Percentiles rank a stretch among this genome's conserved stretches.
Conservation (phyloP, 2,888 invertebrate species). For the Aleiodes testaceus region DNA sequence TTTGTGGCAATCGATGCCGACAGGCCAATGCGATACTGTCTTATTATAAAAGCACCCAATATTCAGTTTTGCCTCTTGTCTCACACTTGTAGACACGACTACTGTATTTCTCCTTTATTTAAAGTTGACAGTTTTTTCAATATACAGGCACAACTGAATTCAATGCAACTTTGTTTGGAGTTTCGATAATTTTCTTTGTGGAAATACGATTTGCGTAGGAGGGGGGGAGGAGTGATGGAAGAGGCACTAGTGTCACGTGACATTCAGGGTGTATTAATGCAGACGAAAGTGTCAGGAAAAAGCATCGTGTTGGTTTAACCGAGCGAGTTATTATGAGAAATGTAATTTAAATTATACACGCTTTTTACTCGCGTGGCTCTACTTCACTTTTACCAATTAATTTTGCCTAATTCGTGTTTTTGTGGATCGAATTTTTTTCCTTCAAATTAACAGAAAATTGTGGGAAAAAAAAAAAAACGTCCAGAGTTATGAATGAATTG, state of each 20-base stretch:
- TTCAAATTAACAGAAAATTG: neutral
- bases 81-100: constrained; percentile 61
- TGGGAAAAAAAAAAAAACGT: constrained; percentile 8
- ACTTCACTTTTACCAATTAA: too few species aligned
- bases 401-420: too few species aligned
- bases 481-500: constrained; percentile 53
- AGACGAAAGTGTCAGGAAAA: constrained; percentile 49
- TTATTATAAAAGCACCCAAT: constrained; percentile 68
- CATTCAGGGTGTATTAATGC: neutral
- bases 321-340: constrained; percentile 66
- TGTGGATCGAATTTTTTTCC: too few species aligned
- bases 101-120: constrained; percentile 44
- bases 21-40: constrained; percentile 66
- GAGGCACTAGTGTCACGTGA: neutral
- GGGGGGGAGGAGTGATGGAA: neutral
- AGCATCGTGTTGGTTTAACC: constrained; percentile 62
- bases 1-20: constrained; percentile 57
- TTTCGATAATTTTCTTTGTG: neutral
- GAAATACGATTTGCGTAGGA: too few species aligned
- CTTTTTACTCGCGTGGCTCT: constrained; percentile 57
- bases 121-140: constrained; percentile 1
- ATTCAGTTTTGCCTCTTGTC: constrained; percentile 60
- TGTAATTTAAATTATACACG: constrained; percentile 70
- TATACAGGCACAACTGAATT: neutral
- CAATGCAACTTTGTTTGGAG: neutral